phyloP scores from a whole-genome alignment of 2,888 invertebrate species.

The Lithosia quadra region DNA sequence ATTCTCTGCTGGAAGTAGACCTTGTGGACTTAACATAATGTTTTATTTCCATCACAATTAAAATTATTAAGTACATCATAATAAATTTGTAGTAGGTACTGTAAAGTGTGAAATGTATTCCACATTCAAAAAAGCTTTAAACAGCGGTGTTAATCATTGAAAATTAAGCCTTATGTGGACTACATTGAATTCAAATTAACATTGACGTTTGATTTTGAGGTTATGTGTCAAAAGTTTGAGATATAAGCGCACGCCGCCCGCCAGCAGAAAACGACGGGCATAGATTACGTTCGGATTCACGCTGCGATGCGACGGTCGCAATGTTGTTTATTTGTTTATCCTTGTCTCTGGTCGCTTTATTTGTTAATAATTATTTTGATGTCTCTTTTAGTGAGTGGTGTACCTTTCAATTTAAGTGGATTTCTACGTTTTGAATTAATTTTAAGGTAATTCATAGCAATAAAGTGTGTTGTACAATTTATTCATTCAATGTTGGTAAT shows the following conservation, averaged over 20 bases:
- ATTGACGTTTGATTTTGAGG: constrained; percentile 53
- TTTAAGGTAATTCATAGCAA: constrained; percentile 20
- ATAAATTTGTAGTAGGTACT: constrained; percentile 49
- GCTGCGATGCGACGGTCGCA: constrained; percentile 75
- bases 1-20: constrained; percentile 35
- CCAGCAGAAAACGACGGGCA: constrained; percentile 70
- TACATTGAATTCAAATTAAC: constrained; percentile 40
- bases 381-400: constrained; percentile 50
- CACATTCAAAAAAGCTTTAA: constrained; percentile 48
- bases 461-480: constrained; percentile 16
- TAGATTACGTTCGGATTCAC: constrained; percentile 76
- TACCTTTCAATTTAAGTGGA: constrained; percentile 41
- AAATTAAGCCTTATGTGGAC: constrained; percentile 41
- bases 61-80: constrained; percentile 40
- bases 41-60: constrained; percentile 23
- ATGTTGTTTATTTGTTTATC: constrained; percentile 73
- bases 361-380: constrained; percentile 60
- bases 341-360: constrained; percentile 54
- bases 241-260: constrained; percentile 67
- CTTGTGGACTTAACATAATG: constrained; percentile 36
- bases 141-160: constrained; percentile 15
- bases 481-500: constrained; percentile 20
- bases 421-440: constrained; percentile 26
- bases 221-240: constrained; percentile 72
- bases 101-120: constrained; percentile 61